A percentile compares a stretch with the other conserved stretches of the same genome.
These are phyloP conservation scores for Manis javanica DNA, from an alignment of 2,797 vertebrate species.

Conservation along the genomic window DNA sequence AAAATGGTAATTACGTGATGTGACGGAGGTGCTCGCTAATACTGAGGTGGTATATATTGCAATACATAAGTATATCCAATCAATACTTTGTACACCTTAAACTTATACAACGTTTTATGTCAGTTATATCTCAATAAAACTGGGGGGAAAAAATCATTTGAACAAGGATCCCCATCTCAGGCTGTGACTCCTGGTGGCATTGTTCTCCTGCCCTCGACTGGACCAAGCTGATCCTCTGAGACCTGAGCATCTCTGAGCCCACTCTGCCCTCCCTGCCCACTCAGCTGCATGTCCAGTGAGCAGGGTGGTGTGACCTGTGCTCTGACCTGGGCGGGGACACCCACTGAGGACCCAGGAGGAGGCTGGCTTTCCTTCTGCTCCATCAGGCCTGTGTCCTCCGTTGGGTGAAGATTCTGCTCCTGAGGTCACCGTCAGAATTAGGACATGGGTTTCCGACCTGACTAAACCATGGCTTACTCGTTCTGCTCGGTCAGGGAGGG, in stretches of 20 bases:
- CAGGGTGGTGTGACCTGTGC: background rate
- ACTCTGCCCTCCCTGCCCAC: background rate
- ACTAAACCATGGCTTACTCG: background rate
- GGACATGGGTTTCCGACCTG: background rate
- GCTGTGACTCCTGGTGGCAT: background rate
- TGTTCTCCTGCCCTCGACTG: fast-evolving
- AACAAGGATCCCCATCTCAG: background rate
- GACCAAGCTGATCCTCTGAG: background rate
- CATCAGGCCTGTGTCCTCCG: background rate
- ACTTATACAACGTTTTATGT: background rate
- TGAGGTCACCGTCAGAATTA: background rate
- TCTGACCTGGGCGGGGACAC: background rate
- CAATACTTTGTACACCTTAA: background rate
- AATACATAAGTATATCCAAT: background rate
- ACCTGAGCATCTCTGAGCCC: too few species aligned
- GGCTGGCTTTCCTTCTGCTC: background rate
- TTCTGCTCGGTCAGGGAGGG: background rate
- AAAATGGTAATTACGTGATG: background rate
- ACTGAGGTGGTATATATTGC: background rate
- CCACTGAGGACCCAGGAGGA: background rate
- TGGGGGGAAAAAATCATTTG: background rate
- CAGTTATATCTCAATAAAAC: background rate
- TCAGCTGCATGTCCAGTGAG: fast-evolving
- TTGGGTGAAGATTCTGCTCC: background rate
- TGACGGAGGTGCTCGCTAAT: background rate